Percentiles rank a stretch among this genome's conserved stretches.
phyloP scores from a whole-genome alignment of 2,797 vertebrate genomes.

The Melanotaenia trifasciata region DNA sequence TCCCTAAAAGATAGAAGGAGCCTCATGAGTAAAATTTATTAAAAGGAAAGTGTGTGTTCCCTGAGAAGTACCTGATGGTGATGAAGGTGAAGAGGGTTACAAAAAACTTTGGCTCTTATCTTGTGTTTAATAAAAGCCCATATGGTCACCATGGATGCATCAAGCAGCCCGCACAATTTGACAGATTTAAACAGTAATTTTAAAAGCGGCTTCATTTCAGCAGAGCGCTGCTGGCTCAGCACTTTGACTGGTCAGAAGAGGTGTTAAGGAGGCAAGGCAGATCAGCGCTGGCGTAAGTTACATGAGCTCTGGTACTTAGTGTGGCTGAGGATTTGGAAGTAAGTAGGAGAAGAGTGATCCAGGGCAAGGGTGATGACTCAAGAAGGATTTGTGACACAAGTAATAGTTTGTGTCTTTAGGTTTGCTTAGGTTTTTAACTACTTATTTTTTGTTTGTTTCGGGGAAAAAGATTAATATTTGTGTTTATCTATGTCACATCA shows the following conservation, averaged over 20 bases:
- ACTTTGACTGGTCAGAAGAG: conserved; percentile 45
- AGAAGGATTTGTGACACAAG: conserved; percentile 61
- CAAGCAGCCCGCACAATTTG: conserved; percentile 13
- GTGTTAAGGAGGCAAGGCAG: conserved; percentile 74
- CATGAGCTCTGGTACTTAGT: conserved; percentile 72
- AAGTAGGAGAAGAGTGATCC: conserved; percentile 70
- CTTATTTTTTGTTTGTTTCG: neutral
- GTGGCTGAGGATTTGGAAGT: conserved; percentile 62
- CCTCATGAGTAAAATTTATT: neutral
- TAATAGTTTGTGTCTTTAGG: conserved; percentile 49
- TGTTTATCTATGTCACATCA: neutral
- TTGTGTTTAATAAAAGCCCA: conserved; percentile 19
- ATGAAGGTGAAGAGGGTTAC: neutral
- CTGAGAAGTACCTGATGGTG: neutral
- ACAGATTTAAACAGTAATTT: conserved; percentile 54
- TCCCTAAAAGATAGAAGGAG: neutral
- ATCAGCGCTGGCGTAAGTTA: conserved; percentile 67
- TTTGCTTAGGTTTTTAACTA: conserved; percentile 18
- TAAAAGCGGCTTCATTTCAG: conserved; percentile 61
- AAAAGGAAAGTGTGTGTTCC: neutral
- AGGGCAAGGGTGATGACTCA: conserved; percentile 58
- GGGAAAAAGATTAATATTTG: neutral
- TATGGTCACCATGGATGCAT: conserved; percentile 27
- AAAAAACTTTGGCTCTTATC: neutral
- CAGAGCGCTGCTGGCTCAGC: conserved; percentile 56